Conservation (phyloP, 2,797 vertebrate genomes). For the Intellagama lesueurii region DNA sequence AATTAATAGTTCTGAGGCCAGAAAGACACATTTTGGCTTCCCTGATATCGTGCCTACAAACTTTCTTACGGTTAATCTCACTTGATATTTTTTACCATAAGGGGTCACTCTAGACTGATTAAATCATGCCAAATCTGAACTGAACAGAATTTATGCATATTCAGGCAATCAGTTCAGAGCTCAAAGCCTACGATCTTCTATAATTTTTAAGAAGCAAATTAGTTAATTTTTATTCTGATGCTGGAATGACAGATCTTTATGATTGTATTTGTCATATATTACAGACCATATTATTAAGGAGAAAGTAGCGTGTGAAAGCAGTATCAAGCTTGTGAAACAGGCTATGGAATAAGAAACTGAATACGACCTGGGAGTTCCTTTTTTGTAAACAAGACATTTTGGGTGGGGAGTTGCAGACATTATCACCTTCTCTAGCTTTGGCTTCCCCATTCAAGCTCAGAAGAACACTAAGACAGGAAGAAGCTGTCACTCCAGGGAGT, state of each 20-base stretch:
- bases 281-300: constrained; percentile 64
- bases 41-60: constrained; percentile 66
- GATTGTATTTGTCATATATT: constrained; percentile 60
- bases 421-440: neutral
- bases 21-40: constrained; percentile 73
- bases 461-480: neutral
- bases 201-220: constrained; percentile 35
- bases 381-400: neutral
- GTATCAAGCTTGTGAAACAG: constrained; percentile 53
- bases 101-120: constrained; percentile 71
- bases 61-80: constrained; percentile 73
- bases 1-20: constrained; percentile 82
- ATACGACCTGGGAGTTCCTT: neutral
- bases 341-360: constrained; percentile 40
- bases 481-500: neutral
- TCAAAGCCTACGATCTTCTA: constrained; percentile 69
- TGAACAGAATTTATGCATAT: constrained; percentile 73
- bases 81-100: constrained; percentile 63
- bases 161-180: constrained; percentile 68
- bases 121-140: constrained; percentile 71
- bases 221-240: constrained; percentile 61
- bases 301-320: constrained; percentile 61
- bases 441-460: neutral
- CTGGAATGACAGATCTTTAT: constrained; percentile 65
- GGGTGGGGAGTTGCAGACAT: neutral